Evolutionary conservation across 2,888 invertebrate species (phyloP).

Genomic region (Kryphioiulus occultus): DNA sequence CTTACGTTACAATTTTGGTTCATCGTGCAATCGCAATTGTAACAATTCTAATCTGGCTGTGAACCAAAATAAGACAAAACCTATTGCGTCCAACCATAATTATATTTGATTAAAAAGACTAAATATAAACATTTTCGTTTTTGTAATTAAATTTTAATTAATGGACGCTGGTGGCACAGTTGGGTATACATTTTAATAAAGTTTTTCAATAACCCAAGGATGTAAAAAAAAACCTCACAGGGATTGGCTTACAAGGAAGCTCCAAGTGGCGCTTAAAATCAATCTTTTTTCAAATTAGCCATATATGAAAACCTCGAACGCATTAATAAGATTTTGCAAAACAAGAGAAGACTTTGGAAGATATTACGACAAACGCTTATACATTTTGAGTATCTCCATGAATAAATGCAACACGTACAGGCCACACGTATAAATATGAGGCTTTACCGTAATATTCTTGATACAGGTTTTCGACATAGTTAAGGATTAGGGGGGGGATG

Average conservation of each 20-base stretch:
- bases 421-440: not conserved
- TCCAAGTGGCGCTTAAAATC: not conserved
- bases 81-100: too few species aligned
- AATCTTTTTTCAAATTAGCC: not conserved
- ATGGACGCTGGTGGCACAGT: too few species aligned
- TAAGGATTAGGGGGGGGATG: conserved; percentile 15
- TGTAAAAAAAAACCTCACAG: too few species aligned
- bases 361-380: conserved; percentile 10
- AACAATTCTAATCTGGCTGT: not conserved
- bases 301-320: not conserved
- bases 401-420: conserved; percentile 39
- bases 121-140: too few species aligned
- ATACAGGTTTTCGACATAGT: conserved; percentile 35
- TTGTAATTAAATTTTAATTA: too few species aligned
- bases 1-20: not conserved
- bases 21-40: not conserved
- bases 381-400: not conserved
- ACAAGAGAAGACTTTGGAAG: not conserved
- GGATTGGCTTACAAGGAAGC: too few species aligned
- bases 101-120: too few species aligned
- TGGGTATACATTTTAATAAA: too few species aligned
- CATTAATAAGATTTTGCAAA: conserved; percentile 21
- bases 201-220: too few species aligned
- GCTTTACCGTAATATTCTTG: conserved; percentile 27
- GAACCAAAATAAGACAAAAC: not conserved